Conservation (phyloP, 2,113 vertebrate species). For the Oceanites oceanicus region DNA sequence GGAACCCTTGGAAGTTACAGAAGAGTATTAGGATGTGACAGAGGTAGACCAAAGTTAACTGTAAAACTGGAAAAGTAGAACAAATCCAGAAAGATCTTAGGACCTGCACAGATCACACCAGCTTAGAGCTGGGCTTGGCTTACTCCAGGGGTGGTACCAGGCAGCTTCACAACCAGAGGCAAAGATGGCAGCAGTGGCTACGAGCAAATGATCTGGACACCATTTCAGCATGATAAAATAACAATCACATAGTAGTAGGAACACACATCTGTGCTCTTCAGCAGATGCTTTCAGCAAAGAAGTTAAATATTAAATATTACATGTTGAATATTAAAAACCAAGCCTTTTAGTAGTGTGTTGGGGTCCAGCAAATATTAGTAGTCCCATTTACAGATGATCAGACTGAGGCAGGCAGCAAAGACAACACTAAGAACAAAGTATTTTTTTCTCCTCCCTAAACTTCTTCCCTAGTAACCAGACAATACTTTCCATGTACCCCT, state of each 20-base stretch:
- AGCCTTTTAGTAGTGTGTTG: neutral
- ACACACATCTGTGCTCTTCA: neutral
- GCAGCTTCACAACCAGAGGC: neutral
- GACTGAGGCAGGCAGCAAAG: neutral
- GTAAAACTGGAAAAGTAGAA: constrained; percentile 10
- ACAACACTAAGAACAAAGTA: neutral
- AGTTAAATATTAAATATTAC: neutral
- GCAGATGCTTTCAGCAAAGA: neutral
- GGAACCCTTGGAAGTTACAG: neutral
- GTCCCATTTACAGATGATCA: neutral
- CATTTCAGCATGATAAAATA: neutral
- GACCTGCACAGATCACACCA: neutral
- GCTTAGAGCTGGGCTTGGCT: neutral
- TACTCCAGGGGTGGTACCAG: neutral
- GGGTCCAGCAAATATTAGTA: neutral
- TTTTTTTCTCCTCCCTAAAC: neutral
- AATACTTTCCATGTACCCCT: neutral
- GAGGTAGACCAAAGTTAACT: neutral
- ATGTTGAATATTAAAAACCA: neutral
- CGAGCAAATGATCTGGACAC: neutral
- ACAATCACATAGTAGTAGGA: neutral
- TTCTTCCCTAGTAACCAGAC: neutral
- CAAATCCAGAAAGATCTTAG: neutral
- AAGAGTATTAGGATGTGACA: constrained; percentile 1
- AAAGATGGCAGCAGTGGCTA: neutral